These are phyloP conservation scores for Limenitis camilla DNA, from an alignment of 2,888 invertebrate species.

Conservation along the genomic window DNA sequence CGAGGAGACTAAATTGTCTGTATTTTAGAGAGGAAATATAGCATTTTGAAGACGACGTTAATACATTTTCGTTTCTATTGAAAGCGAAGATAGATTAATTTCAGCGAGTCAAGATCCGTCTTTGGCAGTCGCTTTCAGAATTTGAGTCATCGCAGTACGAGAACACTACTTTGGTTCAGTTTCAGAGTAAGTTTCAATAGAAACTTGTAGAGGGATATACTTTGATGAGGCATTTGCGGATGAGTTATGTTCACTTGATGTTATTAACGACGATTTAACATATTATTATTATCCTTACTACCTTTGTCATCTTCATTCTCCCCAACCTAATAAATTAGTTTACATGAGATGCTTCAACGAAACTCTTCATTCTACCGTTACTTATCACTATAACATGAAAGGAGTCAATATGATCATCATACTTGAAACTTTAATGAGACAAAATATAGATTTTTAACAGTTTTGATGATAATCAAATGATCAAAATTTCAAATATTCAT, in stretches of 20 bases:
- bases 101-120: conserved; percentile 58
- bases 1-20: conserved; percentile 5
- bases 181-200: conserved; percentile 60
- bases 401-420: no score
- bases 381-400: no score
- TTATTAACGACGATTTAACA: no score
- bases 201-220: conserved; percentile 56
- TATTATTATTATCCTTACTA: no score
- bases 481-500: no score
- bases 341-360: no score
- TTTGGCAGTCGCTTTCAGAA: conserved; percentile 52
- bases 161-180: conserved; percentile 56
- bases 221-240: conserved; percentile 59
- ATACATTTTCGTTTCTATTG: conserved; percentile 38
- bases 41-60: conserved; percentile 37
- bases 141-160: conserved; percentile 47
- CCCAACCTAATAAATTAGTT: no score
- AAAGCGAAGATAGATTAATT: conserved; percentile 65
- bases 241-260: conserved; percentile 41
- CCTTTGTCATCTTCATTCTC: no score
- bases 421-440: no score
- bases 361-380: no score
- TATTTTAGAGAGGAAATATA: conserved; percentile 6
- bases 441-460: no score
- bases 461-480: no score